These are phyloP conservation scores for Chrysolina oricalcia DNA, from an alignment of 2,888 invertebrate genomes.

Conservation along the genomic window DNA sequence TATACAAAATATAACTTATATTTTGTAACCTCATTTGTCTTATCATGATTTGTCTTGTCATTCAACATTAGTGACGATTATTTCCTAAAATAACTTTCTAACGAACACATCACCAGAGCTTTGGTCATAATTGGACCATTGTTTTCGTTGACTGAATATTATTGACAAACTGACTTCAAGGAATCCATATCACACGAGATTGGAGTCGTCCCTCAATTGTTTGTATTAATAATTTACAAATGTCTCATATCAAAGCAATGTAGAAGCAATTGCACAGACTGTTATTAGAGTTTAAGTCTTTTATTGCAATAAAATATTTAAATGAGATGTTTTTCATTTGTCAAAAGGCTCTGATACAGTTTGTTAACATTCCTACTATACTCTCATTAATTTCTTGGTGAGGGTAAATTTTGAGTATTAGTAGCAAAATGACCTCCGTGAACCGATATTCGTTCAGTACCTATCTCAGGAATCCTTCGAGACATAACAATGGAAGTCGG, in stretches of 20 bases:
- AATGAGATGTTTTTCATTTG: background rate
- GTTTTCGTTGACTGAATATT: background rate
- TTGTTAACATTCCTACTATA: no score
- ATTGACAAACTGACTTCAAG: background rate
- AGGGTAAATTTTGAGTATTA: no score
- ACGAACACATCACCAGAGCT: background rate
- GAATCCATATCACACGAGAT: background rate
- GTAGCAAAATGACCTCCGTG: no score
- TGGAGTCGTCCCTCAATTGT: background rate
- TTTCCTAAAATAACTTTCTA: background rate
- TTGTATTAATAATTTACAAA: background rate
- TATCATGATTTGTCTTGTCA: background rate
- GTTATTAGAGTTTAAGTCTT: slow-evolving; percentile 14
- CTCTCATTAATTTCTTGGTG: no score
- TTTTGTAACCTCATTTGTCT: background rate
- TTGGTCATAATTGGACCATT: background rate
- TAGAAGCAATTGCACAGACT: slow-evolving; percentile 25
- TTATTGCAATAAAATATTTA: slow-evolving; percentile 27
- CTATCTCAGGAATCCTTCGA: no score
- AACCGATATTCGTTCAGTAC: no score
- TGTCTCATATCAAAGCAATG: slow-evolving; percentile 17
- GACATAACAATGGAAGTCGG: no score
- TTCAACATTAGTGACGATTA: background rate
- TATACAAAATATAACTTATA: background rate
- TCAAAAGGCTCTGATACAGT: background rate